Percentiles rank a stretch among this genome's conserved stretches.
Evolutionary conservation across 2,113 vertebrate species (phyloP).

Genomic region (Dasyurus viverrinus): DNA sequence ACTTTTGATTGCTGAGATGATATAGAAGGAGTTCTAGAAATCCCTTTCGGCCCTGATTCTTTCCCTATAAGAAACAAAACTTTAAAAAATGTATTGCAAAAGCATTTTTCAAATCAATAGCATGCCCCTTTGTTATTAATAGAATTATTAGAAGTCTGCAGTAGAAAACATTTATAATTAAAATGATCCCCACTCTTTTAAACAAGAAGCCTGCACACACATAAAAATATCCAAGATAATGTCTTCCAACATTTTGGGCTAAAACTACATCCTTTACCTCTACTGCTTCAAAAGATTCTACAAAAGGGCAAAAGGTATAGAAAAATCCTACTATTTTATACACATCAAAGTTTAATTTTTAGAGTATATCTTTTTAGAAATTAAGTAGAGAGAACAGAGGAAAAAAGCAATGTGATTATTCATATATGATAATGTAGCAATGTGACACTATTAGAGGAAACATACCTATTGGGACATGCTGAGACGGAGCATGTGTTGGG

Average conservation of each 20-base stretch:
- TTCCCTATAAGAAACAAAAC: slow-evolving; percentile 83
- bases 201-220: slow-evolving; percentile 20
- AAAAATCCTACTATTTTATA: background rate
- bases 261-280: background rate
- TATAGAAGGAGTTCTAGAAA: slow-evolving; percentile 85
- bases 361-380: background rate
- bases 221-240: slow-evolving; percentile 45
- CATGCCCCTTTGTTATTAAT: slow-evolving; percentile 27
- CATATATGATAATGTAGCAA: background rate
- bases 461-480: slow-evolving; percentile 85
- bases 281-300: background rate
- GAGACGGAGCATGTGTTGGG: slow-evolving; percentile 87
- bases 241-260: background rate
- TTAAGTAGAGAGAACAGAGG: slow-evolving; percentile 35
- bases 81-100: slow-evolving; percentile 29
- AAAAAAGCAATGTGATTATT: background rate
- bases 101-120: slow-evolving; percentile 30
- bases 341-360: background rate
- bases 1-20: slow-evolving; percentile 87
- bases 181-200: background rate
- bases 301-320: background rate
- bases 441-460: slow-evolving; percentile 53
- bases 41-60: slow-evolving; percentile 83
- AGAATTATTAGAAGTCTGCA: slow-evolving; percentile 42
- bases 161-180: background rate